Percentiles rank a stretch among this genome's conserved stretches.
These are phyloP conservation scores for Oceanodroma leucorhoa DNA, from an alignment of 2,797 vertebrate species.

Conservation along the genomic window DNA sequence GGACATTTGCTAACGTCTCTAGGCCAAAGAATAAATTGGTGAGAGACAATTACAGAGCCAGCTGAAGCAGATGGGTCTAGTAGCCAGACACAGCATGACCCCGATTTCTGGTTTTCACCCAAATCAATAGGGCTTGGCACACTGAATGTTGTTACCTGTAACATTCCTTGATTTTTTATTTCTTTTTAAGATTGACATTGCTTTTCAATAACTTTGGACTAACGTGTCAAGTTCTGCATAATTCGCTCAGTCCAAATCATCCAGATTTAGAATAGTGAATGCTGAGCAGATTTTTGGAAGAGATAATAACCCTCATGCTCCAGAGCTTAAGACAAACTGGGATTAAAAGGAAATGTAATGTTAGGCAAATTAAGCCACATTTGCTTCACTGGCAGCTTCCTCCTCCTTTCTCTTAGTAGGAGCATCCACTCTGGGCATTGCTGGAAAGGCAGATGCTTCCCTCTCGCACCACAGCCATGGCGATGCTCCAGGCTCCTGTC, in stretches of 20 bases:
- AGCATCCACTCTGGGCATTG: neutral
- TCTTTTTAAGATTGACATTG: neutral
- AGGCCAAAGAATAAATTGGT: neutral
- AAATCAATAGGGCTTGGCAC: neutral
- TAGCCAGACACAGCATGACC: neutral
- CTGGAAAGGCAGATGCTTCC: neutral
- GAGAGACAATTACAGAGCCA: neutral
- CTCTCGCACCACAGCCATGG: neutral
- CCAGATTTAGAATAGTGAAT: neutral
- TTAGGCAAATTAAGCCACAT: constrained; percentile 2
- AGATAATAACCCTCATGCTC: neutral
- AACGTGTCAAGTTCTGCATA: neutral
- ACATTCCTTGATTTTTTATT: accelerated
- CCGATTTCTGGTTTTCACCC: neutral
- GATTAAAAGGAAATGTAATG: neutral
- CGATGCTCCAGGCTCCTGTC: neutral
- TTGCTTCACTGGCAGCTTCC: neutral
- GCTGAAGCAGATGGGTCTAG: neutral
- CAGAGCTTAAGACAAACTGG: neutral
- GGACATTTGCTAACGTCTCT: neutral
- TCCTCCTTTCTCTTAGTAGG: neutral
- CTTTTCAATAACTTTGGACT: neutral
- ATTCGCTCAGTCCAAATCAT: neutral
- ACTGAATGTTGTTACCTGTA: neutral
- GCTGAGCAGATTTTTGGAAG: neutral